Base-by-base conservation (phyloP, 2,113 vertebrate species). In the Tyto alba region DNA sequence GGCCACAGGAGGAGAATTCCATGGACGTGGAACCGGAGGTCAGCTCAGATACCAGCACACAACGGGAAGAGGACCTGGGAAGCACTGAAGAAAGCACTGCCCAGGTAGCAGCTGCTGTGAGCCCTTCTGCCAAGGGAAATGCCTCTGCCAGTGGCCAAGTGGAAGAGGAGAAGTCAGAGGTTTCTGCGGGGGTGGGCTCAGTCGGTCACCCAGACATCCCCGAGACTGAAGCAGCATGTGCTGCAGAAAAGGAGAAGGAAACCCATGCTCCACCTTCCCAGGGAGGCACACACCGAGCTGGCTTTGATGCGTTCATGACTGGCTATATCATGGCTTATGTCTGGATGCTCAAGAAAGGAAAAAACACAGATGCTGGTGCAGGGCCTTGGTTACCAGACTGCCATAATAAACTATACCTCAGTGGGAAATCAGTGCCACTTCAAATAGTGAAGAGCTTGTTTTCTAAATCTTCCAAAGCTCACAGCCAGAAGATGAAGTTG, bases 241-340 rank as follows among this genome's bases (percentile, higher is more conserved):
- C 52, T 72, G 80, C 78, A 43, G 72, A n/a, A 43, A 92, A 93
- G 59, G 45, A 43, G 3, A 72, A 83, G n/a, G 64, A 82, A 57
- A 25, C 15, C 34, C 77, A 10, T 0, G 11, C 41, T 9, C 75
- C 22, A 11, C 74, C 85, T 34, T 94, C 86, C 0, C 98, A 95
- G 84, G 98, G 97, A 81, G 97, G 99, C 50, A 97, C 98, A 0
- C 99, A 99, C 94, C 96, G 99, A 43, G 99, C 99, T 7, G 99
- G 99, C 20, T 99, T 99, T 15, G 99, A 99, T 16, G 99, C 99
- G 2, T 99, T 99, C 94, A 99, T 99, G 99, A 99, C 99, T 0
- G 99, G 98, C 30, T 99, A 98, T 29, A 98, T 99, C 94, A 99
- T 99, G 95, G 99, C 98, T 79, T 98, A 98, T 3, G 98, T 99